Base-by-base conservation (phyloP, 1,140 invertebrate genomes). In the Saxidomus purpurata region DNA sequence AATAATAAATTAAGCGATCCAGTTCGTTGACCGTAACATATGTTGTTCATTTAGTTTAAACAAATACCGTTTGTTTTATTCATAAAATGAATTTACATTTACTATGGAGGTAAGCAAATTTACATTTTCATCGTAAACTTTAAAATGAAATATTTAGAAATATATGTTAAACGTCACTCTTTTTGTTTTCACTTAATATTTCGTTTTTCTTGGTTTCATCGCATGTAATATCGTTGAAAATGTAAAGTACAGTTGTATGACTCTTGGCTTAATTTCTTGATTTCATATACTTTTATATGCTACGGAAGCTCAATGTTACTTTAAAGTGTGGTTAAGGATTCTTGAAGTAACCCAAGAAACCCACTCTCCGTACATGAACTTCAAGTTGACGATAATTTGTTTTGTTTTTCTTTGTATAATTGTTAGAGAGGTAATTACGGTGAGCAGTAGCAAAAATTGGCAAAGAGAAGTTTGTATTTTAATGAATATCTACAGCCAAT, bases 61-160 rank as follows among this genome's bases (percentile, higher is more conserved):
- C 67, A 43, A 76, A 79, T 3, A n/a, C 15, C 47, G n/a, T 36
- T 43, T 49, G 76, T 79, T 79, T 49, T 52, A 55, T 38, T 38
- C 11, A 71, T 38, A 31, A 34, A 52, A 79, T 31, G 25, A 49
- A 36, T 15, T 2, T 36, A 47, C 8, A 1, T 15, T 2, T 36
- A 47, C 8, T 0, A 55, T 79, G 76, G 28, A 79, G 76, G 76
- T 79, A 79, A 15, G 76, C 9, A 36, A 22, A 15, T 22, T 79
- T 79, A n/a, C 28, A 28, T 25, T 28, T 63, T 43, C 15, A 43
- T 43, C 15, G n/a, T n/a, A n/a, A n/a, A 15, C n/a, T 22, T 22
- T 55, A 22, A 11, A 11, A 55, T 55, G 22, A 6, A 22, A 11
- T 49, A 49, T 17, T 11, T 49, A 49, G 17, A 49, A 17, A 49